These are phyloP conservation scores for Orycteropus afer DNA, from an alignment of 2,113 vertebrate genomes.

Conservation along the genomic window DNA sequence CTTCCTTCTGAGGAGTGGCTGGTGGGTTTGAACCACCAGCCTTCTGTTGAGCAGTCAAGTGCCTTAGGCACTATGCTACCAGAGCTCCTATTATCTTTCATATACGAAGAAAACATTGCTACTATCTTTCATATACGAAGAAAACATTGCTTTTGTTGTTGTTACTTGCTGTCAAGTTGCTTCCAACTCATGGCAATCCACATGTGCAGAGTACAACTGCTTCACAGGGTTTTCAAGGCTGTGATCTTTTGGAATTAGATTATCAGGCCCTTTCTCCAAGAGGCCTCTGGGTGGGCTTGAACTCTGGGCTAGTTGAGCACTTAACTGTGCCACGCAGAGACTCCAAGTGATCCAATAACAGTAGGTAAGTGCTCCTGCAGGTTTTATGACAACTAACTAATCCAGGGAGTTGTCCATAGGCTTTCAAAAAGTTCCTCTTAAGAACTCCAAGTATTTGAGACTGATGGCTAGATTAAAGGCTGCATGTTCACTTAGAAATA, in stretches of 20 bases:
- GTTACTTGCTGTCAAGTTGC: neutral
- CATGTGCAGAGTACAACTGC: neutral
- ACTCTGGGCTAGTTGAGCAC: neutral
- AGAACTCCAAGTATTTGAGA: conserved; percentile 19
- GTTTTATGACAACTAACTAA: conserved; percentile 4
- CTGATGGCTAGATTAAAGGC: neutral
- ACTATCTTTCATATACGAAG: neutral
- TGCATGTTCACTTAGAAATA: conserved; percentile 22
- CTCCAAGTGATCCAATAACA: neutral
- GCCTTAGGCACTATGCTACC: too few relatives aligned
- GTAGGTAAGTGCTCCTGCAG: neutral
- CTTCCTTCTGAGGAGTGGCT: too few relatives aligned
- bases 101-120: neutral
- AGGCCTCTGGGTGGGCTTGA: neutral
- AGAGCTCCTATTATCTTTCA: neutral
- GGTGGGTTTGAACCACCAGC: too few relatives aligned
- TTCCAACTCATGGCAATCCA: neutral
- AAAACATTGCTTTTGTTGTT: neutral
- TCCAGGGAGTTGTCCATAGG: neutral
- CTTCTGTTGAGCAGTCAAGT: too few relatives aligned
- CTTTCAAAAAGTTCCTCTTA: neutral
- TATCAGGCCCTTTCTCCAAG: neutral
- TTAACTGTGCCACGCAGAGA: neutral
- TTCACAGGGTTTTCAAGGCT: neutral
- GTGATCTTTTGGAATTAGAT: neutral